Evolutionary conservation across 2,113 vertebrate genomes (phyloP), one percentile per base, ranked within the genome.

Genomic region (Tor tambroides): DNA sequence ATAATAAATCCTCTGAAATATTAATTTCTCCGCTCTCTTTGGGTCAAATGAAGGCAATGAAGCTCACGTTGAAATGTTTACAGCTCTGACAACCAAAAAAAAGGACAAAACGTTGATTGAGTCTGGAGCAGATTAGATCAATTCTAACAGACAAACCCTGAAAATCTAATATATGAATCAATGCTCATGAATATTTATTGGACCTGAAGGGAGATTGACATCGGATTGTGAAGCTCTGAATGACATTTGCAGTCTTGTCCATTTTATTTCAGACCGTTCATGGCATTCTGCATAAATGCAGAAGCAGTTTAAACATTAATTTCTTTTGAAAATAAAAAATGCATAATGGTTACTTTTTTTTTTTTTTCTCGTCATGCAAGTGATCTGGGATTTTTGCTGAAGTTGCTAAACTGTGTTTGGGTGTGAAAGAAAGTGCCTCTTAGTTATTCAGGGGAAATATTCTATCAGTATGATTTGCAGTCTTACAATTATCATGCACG

Each of bases 391-490:
- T 49, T 59, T 23, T 59, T 59, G 54, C 56, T n/a, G 8, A 3
- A 61, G 23, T 61, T 59, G 56, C 56, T 59, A n/a, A 59, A 59
- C 56, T n/a, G 56, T 61, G 56, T 61, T 61, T 61, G 21, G 56
- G 56, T 72, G 35, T 74, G 35, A 43, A 65, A 78, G 78, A 87
- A 90, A 88, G 89, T 90, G 89, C 87, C 89, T 87, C 82, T 77
- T 87, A 85, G 63, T 61, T 83, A 79, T 89, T 89, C 88, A 86
- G 84, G 90, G 74, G 56, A 89, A 85, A 84, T 77, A 84, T 72
- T 63, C 35, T 26, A 30, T 80, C 23, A 51, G 7, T 59, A 59
- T 59, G 56, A 59, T 23, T 59, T 59, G 56, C 56, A 59, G 49
- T 72, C 9, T 26, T 35, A 51, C 23, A 5, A 10, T 38, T 5